These are phyloP conservation scores for Emydocephalus ijimae DNA, from an alignment of 2,113 vertebrate species.

Conservation along the genomic window DNA sequence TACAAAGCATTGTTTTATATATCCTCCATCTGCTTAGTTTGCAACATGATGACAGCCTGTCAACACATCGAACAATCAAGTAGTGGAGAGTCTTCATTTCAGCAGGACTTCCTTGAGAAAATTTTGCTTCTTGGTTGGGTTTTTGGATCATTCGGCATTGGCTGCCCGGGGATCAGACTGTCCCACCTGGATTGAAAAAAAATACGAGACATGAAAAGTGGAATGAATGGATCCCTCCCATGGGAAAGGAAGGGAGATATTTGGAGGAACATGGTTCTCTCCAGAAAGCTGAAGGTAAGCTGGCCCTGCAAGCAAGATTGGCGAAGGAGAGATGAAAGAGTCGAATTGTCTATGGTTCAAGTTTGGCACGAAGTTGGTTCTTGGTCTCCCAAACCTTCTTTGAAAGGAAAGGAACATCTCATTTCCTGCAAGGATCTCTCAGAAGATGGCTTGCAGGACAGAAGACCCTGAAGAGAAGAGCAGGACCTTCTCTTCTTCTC, in stretches of 20 bases:
- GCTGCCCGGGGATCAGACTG: neutral
- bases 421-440: neutral
- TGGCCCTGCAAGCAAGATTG: too few relatives aligned
- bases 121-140: neutral
- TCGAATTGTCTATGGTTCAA: neutral
- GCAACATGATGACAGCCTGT: conserved; percentile 22
- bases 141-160: neutral
- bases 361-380: neutral
- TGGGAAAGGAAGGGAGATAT: neutral
- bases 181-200: neutral
- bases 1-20: conserved; percentile 34
- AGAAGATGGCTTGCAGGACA: neutral
- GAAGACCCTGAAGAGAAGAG: too few relatives aligned
- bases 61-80: conserved; percentile 52
- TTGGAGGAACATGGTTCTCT: neutral
- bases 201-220: neutral
- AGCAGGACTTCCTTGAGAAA: neutral
- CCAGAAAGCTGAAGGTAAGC: neutral
- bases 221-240: neutral
- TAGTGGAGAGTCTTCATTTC: neutral
- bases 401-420: neutral
- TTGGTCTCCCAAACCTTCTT: neutral
- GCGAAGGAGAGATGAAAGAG: neutral
- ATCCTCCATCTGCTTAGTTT: conserved; percentile 30
- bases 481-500: too few relatives aligned